phyloP scores from a whole-genome alignment of 2,113 vertebrate genomes.

The Periophthalmodon schlosseri region DNA sequence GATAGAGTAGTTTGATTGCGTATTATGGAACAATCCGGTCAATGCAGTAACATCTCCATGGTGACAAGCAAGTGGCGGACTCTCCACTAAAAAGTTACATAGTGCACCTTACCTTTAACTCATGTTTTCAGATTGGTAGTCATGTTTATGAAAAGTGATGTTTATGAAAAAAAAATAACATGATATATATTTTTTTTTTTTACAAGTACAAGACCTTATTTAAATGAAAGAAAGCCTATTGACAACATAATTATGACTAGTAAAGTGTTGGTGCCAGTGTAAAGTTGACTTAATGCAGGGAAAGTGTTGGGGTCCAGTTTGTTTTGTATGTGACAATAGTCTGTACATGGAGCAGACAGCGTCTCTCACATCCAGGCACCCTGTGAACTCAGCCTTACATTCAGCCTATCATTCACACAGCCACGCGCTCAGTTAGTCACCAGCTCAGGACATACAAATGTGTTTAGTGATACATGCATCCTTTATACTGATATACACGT shows the following conservation, averaged over 20 bases:
- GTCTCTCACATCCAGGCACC: constrained; percentile 10
- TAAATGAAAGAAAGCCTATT: too few relatives aligned
- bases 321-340: constrained; percentile 32
- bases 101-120: too few relatives aligned
- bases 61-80: too few relatives aligned
- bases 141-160: neutral
- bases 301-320: constrained; percentile 21
- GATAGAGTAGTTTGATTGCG: too few relatives aligned
- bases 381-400: constrained; percentile 31
- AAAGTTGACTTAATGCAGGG: neutral
- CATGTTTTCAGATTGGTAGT: neutral
- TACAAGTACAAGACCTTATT: neutral
- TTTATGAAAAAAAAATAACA: neutral
- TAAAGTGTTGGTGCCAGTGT: neutral
- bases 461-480: constrained; percentile 93
- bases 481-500: constrained; percentile 77
- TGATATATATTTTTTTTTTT: neutral
- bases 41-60: too few relatives aligned
- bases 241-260: neutral
- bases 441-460: constrained; percentile 77
- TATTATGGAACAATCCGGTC: too few relatives aligned
- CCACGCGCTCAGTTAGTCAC: constrained; percentile 63
- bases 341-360: constrained; percentile 10
- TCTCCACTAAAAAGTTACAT: too few relatives aligned
- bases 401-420: constrained; percentile 17